phyloP scores from a whole-genome alignment of 2,113 vertebrate species.

The Lamprotornis superbus region DNA sequence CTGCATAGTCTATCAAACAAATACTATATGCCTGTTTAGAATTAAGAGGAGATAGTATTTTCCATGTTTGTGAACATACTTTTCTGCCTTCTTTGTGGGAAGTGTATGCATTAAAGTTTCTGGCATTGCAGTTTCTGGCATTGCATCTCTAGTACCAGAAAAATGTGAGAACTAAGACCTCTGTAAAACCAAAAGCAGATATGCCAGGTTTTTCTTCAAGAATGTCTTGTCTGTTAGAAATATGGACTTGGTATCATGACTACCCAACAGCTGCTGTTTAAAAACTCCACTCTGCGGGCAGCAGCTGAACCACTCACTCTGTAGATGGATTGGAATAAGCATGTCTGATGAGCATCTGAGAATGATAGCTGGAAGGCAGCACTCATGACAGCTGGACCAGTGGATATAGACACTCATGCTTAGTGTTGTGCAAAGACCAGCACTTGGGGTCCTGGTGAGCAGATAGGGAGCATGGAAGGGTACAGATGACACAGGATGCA shows the following conservation, averaged over 20 bases:
- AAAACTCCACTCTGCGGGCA: background rate
- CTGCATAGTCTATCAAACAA: background rate
- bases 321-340: background rate
- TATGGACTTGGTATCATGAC: background rate
- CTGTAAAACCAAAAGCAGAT: background rate
- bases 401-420: background rate
- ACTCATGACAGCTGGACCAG: background rate
- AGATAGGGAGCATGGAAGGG: background rate
- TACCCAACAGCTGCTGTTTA: background rate
- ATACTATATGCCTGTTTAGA: background rate
- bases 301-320: background rate
- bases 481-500: background rate
- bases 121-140: background rate
- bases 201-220: background rate
- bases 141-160: background rate
- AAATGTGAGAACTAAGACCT: background rate
- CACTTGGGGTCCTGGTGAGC: background rate
- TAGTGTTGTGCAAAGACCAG: background rate
- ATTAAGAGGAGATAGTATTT: background rate
- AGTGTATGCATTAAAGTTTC: background rate
- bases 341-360: background rate
- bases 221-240: background rate
- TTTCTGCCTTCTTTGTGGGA: background rate
- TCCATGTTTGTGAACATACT: background rate
- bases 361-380: background rate